Evolutionary conservation across 2,113 vertebrate species (phyloP), one percentile per base, ranked within the genome.

Genomic region (Blennius ocellaris): DNA sequence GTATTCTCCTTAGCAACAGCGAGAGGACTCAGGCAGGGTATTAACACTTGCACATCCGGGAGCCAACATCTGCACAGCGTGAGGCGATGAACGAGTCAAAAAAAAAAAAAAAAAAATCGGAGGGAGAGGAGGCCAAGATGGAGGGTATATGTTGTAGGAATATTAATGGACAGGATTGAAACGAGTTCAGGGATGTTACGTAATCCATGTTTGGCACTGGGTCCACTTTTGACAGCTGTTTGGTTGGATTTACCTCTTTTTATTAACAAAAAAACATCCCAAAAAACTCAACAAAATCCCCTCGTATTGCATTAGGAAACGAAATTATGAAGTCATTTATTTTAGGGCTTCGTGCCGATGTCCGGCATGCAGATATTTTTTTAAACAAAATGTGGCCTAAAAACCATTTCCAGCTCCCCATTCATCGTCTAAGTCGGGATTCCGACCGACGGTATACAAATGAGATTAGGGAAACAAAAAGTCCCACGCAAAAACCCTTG

Each of bases 1-100:
- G 67, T 87, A 78, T 91, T 91, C 84, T 88, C 90, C 92, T 91
- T 89, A 90, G 92, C 91, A 93, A 93, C 92, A 92, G 91, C 57
- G 78, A 60, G 64, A 76, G 78, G 60, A 73, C 71, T 78, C 71
- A 51, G 59, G 72, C 80, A 67, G 78, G 65, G 85, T 75, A 82
- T 89, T 86, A 84, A 80, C 69, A 82, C 78, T 82, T 53, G 68
- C 61, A 81, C 82, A 89, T 89, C 88, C 75, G 81, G 81, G 74
- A 85, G 81, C 69, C 30, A 78, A 87, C 85, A 89, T 88, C 81
- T 87, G 88, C 89, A 79, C 83, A 74, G 78, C 62, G 11, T 55
- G 84, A 81, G 80, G 41, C 54, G 39, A 1, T 38, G 73, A 76
- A 51, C 43, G 64, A 81, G 76, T 84, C 69, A 41, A 63, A 79